phyloP scores from a whole-genome alignment of 2,888 invertebrate genomes.

The Tetropium fuscum region DNA sequence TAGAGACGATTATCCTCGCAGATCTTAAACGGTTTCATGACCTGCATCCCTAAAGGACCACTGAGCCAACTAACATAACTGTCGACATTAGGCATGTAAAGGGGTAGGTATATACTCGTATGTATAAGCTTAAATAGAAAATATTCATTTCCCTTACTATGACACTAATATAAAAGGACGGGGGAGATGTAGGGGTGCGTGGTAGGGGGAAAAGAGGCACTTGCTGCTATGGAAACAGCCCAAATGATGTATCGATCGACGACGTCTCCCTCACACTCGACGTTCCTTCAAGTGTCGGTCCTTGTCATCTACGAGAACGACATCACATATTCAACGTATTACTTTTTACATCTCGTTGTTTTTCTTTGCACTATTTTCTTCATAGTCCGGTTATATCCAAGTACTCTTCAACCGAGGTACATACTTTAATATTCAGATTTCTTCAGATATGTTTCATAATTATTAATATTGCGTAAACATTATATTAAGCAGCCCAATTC shows the following conservation, averaged over 20 bases:
- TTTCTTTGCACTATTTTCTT: slow-evolving; percentile 40
- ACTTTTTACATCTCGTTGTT: slow-evolving; percentile 60
- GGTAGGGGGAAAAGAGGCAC: slow-evolving; percentile 62
- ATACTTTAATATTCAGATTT: too few species aligned
- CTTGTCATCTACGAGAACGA: slow-evolving; percentile 58
- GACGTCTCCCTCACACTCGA: slow-evolving; percentile 58
- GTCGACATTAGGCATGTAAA: slow-evolving; percentile 29
- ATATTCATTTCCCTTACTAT: slow-evolving; percentile 64
- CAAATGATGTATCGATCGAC: slow-evolving; percentile 69
- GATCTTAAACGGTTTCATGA: slow-evolving; percentile 50
- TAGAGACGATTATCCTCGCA: slow-evolving; percentile 27
- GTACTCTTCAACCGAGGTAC: not conserved
- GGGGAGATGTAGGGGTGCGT: slow-evolving; percentile 53
- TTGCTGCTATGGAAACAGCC: slow-evolving; percentile 69
- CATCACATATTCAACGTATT: slow-evolving; percentile 68
- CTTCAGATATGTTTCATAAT: too few species aligned
- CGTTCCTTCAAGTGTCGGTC: slow-evolving; percentile 29
- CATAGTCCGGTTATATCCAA: slow-evolving; percentile 29
- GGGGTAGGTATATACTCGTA: slow-evolving; percentile 42
- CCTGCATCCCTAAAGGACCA: slow-evolving; percentile 51
- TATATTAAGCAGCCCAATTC: too few species aligned
- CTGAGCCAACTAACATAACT: slow-evolving; percentile 27
- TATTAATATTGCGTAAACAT: too few species aligned
- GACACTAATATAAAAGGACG: slow-evolving; percentile 63
- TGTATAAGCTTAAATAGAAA: slow-evolving; percentile 64